phyloP scores from a whole-genome alignment of 2,797 vertebrate genomes.

The Mionectes olivaceus region DNA sequence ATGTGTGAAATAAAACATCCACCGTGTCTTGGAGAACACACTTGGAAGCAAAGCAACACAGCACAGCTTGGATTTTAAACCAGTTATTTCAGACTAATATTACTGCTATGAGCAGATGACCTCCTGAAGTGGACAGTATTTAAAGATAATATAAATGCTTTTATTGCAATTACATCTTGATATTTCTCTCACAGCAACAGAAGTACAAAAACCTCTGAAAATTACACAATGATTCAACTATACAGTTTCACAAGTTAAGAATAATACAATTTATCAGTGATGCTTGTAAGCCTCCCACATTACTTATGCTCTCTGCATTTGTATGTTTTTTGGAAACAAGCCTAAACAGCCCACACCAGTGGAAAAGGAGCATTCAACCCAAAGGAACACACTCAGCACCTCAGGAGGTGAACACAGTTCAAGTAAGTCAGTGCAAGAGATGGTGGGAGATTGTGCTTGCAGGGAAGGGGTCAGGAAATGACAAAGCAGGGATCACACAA shows the following conservation, averaged over 20 bases:
- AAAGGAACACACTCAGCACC: fast-evolving
- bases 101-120: background rate
- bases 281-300: background rate
- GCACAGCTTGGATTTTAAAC: background rate
- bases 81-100: background rate
- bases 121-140: background rate
- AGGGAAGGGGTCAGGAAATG: background rate
- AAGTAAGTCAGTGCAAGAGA: background rate
- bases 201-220: background rate
- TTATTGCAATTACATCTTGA: background rate
- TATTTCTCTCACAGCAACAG: background rate
- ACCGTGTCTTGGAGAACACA: background rate
- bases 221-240: background rate
- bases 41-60: background rate
- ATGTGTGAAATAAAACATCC: background rate
- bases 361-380: background rate
- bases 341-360: background rate
- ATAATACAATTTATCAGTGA: background rate
- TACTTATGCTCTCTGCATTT: background rate
- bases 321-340: background rate
- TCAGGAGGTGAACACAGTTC: background rate
- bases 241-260: background rate
- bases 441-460: background rate
- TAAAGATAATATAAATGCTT: background rate
- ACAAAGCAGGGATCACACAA: background rate